phyloP scores from a whole-genome alignment of 2,113 vertebrate genomes.

The Thunnus maccoyii region DNA sequence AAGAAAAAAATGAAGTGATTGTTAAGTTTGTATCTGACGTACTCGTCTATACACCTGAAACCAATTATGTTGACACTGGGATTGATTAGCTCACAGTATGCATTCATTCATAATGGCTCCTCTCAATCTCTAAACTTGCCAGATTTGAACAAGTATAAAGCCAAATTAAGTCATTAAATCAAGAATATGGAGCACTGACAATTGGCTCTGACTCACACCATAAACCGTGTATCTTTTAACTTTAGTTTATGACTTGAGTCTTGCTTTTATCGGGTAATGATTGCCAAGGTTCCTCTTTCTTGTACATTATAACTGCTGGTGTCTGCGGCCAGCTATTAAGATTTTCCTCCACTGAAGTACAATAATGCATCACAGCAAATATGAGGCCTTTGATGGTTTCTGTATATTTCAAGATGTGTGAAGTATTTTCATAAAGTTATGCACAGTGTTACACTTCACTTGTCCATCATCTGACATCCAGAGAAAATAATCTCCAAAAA shows the following conservation, averaged over 20 bases:
- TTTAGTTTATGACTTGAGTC: background rate
- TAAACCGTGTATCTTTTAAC: slow-evolving; percentile 1
- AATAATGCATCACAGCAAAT: too few relatives aligned
- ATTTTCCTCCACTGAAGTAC: background rate
- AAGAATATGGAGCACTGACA: background rate
- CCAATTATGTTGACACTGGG: background rate
- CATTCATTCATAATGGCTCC: slow-evolving; percentile 3
- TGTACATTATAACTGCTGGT: background rate
- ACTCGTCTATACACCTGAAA: slow-evolving; percentile 25
- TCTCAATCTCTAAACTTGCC: slow-evolving; percentile 15
- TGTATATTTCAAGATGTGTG: too few relatives aligned
- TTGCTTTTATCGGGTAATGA: background rate
- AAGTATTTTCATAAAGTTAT: background rate
- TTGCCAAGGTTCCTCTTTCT: background rate
- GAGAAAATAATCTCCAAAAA: background rate
- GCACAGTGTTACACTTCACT: background rate
- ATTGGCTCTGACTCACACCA: background rate
- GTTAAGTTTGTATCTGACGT: background rate
- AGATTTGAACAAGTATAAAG: slow-evolving; percentile 10
- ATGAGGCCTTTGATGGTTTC: too few relatives aligned
- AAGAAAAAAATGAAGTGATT: background rate
- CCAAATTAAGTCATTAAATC: slow-evolving; percentile 26
- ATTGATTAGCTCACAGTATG: slow-evolving; percentile 23
- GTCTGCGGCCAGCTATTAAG: background rate
- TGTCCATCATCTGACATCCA: background rate